Conservation (phyloP, 2,888 invertebrate species). For the Holacanthella duospinosa region DNA sequence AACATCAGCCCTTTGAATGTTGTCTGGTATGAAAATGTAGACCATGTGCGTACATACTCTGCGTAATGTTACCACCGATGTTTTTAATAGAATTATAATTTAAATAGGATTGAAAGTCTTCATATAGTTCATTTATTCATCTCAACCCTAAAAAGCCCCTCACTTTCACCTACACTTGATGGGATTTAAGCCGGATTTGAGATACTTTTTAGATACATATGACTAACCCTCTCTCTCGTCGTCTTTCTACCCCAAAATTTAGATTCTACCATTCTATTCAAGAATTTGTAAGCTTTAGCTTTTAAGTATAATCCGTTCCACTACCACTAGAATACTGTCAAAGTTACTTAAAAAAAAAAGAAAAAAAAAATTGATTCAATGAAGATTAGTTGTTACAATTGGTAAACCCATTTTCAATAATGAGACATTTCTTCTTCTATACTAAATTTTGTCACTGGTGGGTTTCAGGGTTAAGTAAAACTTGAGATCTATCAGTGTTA, state of each 20-base stretch:
- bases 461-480: too few relatives aligned
- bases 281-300: background rate
- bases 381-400: too few relatives aligned
- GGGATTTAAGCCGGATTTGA: background rate
- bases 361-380: too few relatives aligned
- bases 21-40: too few relatives aligned
- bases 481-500: too few relatives aligned
- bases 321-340: too few relatives aligned
- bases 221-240: background rate
- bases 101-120: background rate
- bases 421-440: too few relatives aligned
- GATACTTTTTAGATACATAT: background rate
- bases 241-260: background rate
- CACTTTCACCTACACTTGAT: conserved; percentile 6
- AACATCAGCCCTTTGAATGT: too few relatives aligned
- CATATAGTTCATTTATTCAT: conserved; percentile 1
- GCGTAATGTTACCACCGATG: background rate
- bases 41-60: background rate
- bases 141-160: background rate
- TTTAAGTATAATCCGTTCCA: background rate
- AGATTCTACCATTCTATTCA: background rate
- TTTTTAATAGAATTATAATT: background rate
- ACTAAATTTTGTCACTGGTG: too few relatives aligned
- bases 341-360: too few relatives aligned
- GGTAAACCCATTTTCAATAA: too few relatives aligned